Conservation (phyloP, 1,140 invertebrate genomes). For the Dufourea novaeangliae region DNA sequence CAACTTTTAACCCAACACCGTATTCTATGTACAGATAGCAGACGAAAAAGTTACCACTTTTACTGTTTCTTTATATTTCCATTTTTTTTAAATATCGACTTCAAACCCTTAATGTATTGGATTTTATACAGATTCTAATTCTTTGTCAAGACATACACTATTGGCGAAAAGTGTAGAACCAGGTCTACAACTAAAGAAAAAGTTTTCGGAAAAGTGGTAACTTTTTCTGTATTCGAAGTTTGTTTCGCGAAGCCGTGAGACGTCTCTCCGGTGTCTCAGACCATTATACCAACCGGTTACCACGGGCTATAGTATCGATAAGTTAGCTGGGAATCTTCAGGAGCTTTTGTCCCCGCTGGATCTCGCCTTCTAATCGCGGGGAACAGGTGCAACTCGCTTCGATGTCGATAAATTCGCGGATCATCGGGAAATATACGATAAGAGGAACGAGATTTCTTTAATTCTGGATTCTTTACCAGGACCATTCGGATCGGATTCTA, state of each 20-base stretch:
- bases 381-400: slow-evolving; percentile 35
- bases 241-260: neutral
- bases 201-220: too few relatives aligned
- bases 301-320: slow-evolving; percentile 52
- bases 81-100: too few relatives aligned
- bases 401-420: slow-evolving; percentile 8
- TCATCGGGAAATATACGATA: neutral
- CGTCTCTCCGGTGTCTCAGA: neutral
- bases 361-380: slow-evolving; percentile 37
- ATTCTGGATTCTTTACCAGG: too few relatives aligned
- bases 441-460: neutral
- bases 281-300: slow-evolving; percentile 43
- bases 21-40: slow-evolving; percentile 37
- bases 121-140: too few relatives aligned
- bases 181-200: too few relatives aligned
- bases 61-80: too few relatives aligned
- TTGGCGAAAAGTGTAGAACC: too few relatives aligned
- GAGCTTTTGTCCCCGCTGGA: slow-evolving; percentile 39
- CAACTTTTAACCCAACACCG: neutral
- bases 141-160: too few relatives aligned
- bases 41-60: too few relatives aligned
- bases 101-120: too few relatives aligned
- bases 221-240: too few relatives aligned
- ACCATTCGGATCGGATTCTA: too few relatives aligned
- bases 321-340: slow-evolving; percentile 50